These are phyloP conservation scores for Heterotilapia buettikoferi DNA, from an alignment of 2,113 vertebrate genomes.

Conservation along the genomic window DNA sequence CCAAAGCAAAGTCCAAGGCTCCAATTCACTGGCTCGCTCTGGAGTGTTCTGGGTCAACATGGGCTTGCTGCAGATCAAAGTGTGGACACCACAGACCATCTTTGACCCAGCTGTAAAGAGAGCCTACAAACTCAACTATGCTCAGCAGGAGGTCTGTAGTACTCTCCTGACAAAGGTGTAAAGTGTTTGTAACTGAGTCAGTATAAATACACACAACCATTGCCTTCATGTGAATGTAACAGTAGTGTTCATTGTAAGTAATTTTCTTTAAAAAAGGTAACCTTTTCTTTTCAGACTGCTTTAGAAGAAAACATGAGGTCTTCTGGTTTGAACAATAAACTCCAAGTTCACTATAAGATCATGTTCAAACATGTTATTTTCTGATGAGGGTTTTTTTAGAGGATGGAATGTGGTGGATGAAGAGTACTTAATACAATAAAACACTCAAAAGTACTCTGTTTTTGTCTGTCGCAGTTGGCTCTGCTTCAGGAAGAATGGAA, in stretches of 20 bases:
- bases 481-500: constrained; percentile 88
- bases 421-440: background rate
- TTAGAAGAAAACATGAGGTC: background rate
- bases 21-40: constrained; percentile 68
- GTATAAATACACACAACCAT: background rate
- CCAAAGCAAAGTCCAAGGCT: constrained; percentile 69
- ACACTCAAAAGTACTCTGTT: background rate
- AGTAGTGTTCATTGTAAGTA: background rate
- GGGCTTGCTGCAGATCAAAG: constrained; percentile 87
- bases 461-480: constrained; percentile 72
- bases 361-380: background rate
- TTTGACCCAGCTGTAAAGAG: constrained; percentile 94
- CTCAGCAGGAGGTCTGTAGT: constrained; percentile 84
- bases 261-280: background rate
- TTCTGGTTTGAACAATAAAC: background rate
- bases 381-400: background rate
- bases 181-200: background rate
- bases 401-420: background rate
- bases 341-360: background rate
- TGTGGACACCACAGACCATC: constrained; percentile 88
- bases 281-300: background rate
- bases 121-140: constrained; percentile 87
- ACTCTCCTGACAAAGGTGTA: background rate
- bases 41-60: constrained; percentile 91
- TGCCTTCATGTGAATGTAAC: background rate